Conservation (phyloP, 1,140 invertebrate species). For the Brachystomella parvula region DNA sequence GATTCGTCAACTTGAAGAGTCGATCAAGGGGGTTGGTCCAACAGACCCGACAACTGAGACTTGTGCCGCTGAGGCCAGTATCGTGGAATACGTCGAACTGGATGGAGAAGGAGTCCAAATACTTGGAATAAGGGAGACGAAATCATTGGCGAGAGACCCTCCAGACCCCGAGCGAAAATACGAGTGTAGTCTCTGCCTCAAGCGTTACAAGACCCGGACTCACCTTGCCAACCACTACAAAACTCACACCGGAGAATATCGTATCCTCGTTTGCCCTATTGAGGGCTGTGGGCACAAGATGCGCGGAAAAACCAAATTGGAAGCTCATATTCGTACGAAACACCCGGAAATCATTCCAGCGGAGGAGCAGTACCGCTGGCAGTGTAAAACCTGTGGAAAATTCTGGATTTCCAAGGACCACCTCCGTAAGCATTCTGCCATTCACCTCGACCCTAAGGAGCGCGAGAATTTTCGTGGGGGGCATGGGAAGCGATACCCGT, state of each 20-base stretch:
- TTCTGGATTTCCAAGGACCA: neutral
- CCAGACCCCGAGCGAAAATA: neutral
- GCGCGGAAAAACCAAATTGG: neutral
- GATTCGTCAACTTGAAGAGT: neutral
- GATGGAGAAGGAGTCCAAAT: neutral
- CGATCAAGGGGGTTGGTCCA: neutral
- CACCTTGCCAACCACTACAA: constrained; percentile 3
- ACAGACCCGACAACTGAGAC: neutral
- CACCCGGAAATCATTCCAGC: neutral
- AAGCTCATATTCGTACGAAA: neutral
- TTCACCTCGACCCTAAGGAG: neutral
- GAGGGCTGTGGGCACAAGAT: neutral
- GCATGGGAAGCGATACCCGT: neutral
- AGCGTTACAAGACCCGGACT: neutral
- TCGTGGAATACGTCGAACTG: neutral
- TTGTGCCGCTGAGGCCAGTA: neutral
- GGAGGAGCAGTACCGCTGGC: neutral
- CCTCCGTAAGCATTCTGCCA: neutral
- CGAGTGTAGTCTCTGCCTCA: constrained; percentile 2
- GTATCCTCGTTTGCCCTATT: neutral
- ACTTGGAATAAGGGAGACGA: too few species aligned
- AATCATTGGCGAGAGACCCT: too few species aligned
- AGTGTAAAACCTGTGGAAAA: constrained; percentile 1
- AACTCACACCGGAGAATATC: neutral
- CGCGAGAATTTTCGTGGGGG: neutral